These are phyloP conservation scores for Indri indri DNA, from an alignment of 2,113 vertebrate species.

Conservation along the genomic window DNA sequence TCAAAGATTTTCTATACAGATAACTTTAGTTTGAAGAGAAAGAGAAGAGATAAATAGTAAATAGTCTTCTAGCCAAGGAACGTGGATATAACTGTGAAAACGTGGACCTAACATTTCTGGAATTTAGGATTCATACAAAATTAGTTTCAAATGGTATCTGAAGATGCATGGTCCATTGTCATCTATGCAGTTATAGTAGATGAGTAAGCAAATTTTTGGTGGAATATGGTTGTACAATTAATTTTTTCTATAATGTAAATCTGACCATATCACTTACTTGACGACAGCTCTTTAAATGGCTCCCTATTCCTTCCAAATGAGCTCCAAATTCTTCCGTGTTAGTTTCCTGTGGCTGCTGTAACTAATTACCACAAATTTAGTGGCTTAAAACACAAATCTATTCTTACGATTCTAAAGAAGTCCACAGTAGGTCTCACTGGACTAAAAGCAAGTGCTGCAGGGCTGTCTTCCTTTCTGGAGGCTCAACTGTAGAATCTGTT, in stretches of 20 bases:
- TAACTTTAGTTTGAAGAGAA: neutral
- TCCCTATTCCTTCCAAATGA: neutral
- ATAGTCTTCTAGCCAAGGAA: neutral
- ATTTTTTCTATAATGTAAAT: neutral
- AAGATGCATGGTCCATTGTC: neutral
- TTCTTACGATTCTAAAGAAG: neutral
- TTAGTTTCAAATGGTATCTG: neutral
- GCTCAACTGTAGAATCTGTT: neutral
- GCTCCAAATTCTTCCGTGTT: too few relatives aligned
- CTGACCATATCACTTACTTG: neutral
- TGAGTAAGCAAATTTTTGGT: neutral
- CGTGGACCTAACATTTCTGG: neutral
- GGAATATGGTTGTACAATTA: neutral
- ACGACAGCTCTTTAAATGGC: neutral
- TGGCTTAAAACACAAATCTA: neutral
- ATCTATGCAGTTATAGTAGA: neutral
- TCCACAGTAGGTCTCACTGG: neutral
- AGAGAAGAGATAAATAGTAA: neutral
- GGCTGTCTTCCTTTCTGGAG: neutral
- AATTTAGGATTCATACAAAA: neutral
- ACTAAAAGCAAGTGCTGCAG: neutral
- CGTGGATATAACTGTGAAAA: neutral
- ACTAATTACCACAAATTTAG: neutral
- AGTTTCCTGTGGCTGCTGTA: neutral
- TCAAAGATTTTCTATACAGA: neutral